Evolutionary conservation across 1,140 invertebrate species (phyloP).

Genomic region (Metopolophium dirhodum): DNA sequence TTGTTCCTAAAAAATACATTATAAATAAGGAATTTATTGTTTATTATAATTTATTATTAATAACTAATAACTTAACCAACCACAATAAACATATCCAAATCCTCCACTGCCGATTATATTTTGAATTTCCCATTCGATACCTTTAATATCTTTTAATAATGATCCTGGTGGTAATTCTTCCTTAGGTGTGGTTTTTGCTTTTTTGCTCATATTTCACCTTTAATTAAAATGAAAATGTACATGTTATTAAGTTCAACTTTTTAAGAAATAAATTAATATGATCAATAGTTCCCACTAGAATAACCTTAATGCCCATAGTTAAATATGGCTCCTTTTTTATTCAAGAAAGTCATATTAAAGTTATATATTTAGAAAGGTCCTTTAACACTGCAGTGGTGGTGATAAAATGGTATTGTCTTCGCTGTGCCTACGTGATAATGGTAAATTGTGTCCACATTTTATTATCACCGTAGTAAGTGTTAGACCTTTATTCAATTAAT

Average conservation of each 20-base stretch:
- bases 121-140: conserved; percentile 87
- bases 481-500: not conserved
- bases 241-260: not conserved
- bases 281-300: not conserved
- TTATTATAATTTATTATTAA: not conserved
- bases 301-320: not conserved
- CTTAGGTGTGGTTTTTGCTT: conserved; percentile 39
- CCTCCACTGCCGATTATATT: conserved; percentile 87
- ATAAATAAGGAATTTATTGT: conserved; percentile 56
- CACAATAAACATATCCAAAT: conserved; percentile 91
- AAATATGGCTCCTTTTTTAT: not conserved
- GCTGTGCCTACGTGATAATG: not conserved
- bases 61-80: conserved; percentile 62
- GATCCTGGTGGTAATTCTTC: conserved; percentile 67
- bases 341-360: not conserved
- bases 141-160: conserved; percentile 79
- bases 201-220: conserved; percentile 53
- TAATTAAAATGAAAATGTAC: not conserved
- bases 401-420: not conserved
- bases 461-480: too few relatives aligned
- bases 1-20: not conserved
- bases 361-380: not conserved
- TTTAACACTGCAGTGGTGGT: not conserved
- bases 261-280: not conserved
- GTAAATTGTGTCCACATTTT: not conserved